Base-by-base conservation (phyloP, 2,797 vertebrate genomes). In the Macropus fuliginosus region DNA sequence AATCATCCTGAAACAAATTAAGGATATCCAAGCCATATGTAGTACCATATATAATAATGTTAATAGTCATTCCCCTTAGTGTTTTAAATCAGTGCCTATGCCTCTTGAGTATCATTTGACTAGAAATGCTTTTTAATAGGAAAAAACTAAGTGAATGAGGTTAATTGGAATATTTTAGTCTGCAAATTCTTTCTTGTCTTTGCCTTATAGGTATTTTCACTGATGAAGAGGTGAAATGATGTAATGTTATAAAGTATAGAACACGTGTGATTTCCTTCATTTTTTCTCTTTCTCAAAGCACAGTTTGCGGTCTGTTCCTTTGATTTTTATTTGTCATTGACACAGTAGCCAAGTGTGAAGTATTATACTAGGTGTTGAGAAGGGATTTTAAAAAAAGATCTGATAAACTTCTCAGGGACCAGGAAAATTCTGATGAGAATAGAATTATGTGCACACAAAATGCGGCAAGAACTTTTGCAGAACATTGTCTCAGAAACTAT, bases 161-260 rank as follows among this genome's bases (percentile, higher is more conserved):
- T 13, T 18, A 29, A 50, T 94, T 96, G 95, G 96, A 62, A 50
- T 91, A 92, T 40, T 91, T 97, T 97, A 59, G 74, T 56, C 31
- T 91, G 54, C 4, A 56, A 96, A 97, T 92, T 1, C 62, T 46
- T 54, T 93, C 0, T 74, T 59, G 91, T 90, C 87, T 92, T 94
- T 94, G 56, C 94, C 54, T 94, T 50, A 93, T 29, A 90, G 40
- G 4, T 90, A 93, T 55, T 87, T 34, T 87, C n/a, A 29, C 40
- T 21, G 62, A 90, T 29, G 28, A 5, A 3, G 55, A 97, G 96
- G 93, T 55, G 93, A 0, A 81, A n/a, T 94, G 0, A 94, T 94
- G 10, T 54, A 10, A 27, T 92, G 28, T 92, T 97, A 94, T 94
- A 55, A 92, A 97, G 91, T 81, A 81, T 91, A 55, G 54, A 97